These are phyloP conservation scores for Drosophila lowei DNA, from an alignment of 1,140 invertebrate species.

Conservation along the genomic window DNA sequence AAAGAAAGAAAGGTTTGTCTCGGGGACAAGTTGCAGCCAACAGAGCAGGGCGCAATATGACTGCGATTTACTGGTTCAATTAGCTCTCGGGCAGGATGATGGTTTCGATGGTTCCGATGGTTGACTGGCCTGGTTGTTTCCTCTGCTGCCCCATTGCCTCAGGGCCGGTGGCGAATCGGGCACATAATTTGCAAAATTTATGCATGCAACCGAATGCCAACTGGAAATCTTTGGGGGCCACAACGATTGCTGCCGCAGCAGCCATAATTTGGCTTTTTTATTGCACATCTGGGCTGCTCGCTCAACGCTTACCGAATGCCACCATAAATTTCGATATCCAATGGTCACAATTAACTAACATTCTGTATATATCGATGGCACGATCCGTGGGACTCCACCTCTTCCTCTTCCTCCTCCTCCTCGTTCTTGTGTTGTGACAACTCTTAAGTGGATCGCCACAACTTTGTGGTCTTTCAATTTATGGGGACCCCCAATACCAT, in stretches of 20 bases:
- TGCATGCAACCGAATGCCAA: slow-evolving; percentile 50
- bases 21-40: slow-evolving; percentile 14
- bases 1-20: slow-evolving; percentile 31
- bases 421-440: slow-evolving; percentile 64
- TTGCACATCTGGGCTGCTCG: slow-evolving; percentile 17
- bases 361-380: slow-evolving; percentile 28
- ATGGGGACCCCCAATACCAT: slow-evolving; percentile 21
- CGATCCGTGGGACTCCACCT: slow-evolving; percentile 13
- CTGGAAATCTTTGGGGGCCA: slow-evolving; percentile 32
- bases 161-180: slow-evolving; percentile 16
- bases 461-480: slow-evolving; percentile 34
- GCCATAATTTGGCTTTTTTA: slow-evolving; percentile 67
- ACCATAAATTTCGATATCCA: slow-evolving; percentile 62
- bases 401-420: neutral
- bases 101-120: slow-evolving; percentile 5
- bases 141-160: slow-evolving; percentile 55
- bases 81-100: slow-evolving; percentile 50
- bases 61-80: slow-evolving; percentile 75
- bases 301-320: slow-evolving; percentile 33
- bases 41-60: slow-evolving; percentile 29
- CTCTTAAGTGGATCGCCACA: slow-evolving; percentile 39
- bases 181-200: slow-evolving; percentile 72
- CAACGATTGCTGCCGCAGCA: slow-evolving; percentile 26
- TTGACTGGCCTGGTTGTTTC: slow-evolving; percentile 2
- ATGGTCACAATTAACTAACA: slow-evolving; percentile 63